Evolutionary conservation across 1,140 invertebrate genomes (phyloP).

Genomic region (Zaprionus taronus): DNA sequence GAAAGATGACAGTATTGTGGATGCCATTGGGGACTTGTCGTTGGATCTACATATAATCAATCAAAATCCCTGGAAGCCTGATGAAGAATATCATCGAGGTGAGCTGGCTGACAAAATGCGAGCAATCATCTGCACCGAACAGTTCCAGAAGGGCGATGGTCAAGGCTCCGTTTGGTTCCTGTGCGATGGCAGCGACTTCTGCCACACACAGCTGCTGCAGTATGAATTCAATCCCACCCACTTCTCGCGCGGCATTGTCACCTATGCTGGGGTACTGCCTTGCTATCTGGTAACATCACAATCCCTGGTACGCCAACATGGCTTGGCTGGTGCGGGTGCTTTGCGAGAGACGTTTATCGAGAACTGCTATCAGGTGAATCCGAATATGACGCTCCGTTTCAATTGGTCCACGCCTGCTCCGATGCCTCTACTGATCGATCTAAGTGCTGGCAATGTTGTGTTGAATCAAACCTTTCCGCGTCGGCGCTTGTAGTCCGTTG

Average conservation of each 20-base stretch:
- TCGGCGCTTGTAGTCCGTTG: slow-evolving; percentile 56
- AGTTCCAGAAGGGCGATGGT: slow-evolving; percentile 59
- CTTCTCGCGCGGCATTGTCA: slow-evolving; percentile 67
- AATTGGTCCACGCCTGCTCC: slow-evolving; percentile 49
- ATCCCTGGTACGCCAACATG: slow-evolving; percentile 50
- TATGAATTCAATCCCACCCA: slow-evolving; percentile 61
- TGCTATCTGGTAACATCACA: slow-evolving; percentile 57
- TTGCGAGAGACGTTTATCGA: slow-evolving; percentile 66
- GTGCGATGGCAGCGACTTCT: slow-evolving; percentile 64
- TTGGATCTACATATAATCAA: slow-evolving; percentile 54
- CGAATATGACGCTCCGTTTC: slow-evolving; percentile 64
- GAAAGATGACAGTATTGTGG: slow-evolving; percentile 75
- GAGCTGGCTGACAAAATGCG: slow-evolving; percentile 56
- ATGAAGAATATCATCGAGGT: slow-evolving; percentile 75
- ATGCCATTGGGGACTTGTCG: slow-evolving; percentile 70
- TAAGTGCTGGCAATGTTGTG: slow-evolving; percentile 64
- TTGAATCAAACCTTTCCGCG: slow-evolving; percentile 69
- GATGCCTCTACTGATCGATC: slow-evolving; percentile 58
- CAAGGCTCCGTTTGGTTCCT: slow-evolving; percentile 76
- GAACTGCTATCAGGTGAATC: slow-evolving; percentile 71
- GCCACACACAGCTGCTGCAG: slow-evolving; percentile 64
- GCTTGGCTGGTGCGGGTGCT: slow-evolving; percentile 4
- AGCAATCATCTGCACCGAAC: slow-evolving; percentile 54
- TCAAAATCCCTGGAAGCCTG: slow-evolving; percentile 67
- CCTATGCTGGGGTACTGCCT: slow-evolving; percentile 61